These are phyloP conservation scores for Sepioteuthis lessoniana DNA, from an alignment of 2,888 invertebrate species.

Conservation along the genomic window DNA sequence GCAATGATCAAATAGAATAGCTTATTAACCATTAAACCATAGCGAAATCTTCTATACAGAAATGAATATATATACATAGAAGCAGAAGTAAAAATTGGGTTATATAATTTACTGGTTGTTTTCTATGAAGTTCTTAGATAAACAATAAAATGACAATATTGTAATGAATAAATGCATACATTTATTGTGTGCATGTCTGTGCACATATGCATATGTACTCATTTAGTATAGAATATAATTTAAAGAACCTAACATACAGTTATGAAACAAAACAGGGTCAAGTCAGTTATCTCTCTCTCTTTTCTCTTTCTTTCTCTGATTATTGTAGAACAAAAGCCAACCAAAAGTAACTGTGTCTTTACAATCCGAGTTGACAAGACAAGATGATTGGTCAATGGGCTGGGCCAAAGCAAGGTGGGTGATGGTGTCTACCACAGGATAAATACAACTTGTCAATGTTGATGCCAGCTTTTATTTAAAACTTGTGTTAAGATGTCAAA, in stretches of 20 bases:
- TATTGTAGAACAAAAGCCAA: no score
- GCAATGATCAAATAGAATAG: no score
- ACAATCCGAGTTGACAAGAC: conserved; percentile 20
- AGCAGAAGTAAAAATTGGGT: no score
- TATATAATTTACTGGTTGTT: no score
- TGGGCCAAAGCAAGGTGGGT: background rate
- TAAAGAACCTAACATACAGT: background rate
- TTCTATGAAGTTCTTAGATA: no score
- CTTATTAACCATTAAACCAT: no score
- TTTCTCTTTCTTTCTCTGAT: background rate
- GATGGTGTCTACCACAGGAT: background rate
- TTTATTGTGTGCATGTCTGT: no score
- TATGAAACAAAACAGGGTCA: background rate
- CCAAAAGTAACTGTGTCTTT: background rate
- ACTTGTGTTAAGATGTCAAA: background rate
- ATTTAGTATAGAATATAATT: background rate
- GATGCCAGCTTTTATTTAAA: background rate
- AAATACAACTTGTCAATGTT: conserved; percentile 17
- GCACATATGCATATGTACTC: no score
- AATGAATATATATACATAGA: no score
- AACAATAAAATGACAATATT: no score
- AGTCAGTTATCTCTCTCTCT: background rate
- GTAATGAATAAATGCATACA: no score
- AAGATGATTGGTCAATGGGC: background rate
- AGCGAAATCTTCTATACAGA: no score